Base-by-base conservation (phyloP, 2,113 vertebrate species). In the Bambusicola thoracicus region DNA sequence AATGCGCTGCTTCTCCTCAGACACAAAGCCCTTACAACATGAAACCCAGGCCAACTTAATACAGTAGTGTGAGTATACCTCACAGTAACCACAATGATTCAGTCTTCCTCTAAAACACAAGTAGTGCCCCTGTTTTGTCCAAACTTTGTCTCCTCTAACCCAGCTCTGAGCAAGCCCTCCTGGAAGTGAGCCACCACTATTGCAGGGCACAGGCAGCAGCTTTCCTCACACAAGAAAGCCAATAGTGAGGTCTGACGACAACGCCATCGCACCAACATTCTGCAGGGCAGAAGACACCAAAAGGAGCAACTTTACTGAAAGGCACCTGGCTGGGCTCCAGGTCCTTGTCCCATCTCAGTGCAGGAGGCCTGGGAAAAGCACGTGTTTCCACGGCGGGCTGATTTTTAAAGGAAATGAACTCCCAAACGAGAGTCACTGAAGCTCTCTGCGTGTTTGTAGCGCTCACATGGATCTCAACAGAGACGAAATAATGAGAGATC, bases 401-500 rank as follows among this genome's bases (percentile, higher is more conserved):
- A 2, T 68, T 79, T 84, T 30, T 5, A 32, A 69, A 41, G 44
- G 24, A 67, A 61, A 51, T 7, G 6, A 41, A 90, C 30, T 17
- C 58, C 46, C 63, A n/a, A 73, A 22, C 1, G 48, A 49, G 62
- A 65, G 24, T 25, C 51, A 38, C 0, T 0, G 34, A 81, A 65
- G 32, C 48, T 72, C 51, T 72, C 7, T 30, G 27, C 24, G 1
- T 0, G 30, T 41, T 82, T 70, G 44, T 65, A 43, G 27, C 15
- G 0, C 53, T 81, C 38, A 2, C 10, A 0, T 27, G 34, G 62
- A 43, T 43, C 77, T 88, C 7, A 7, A 13, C 53, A 32, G 80
- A 25, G 49, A 18, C 0, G 0, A 49, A 88, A 69, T 32, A 68
- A 48, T 0, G 36, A 29, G 43, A 0, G 69, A 48, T 8, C 53